Percentiles rank a stretch among this genome's conserved stretches.
Evolutionary conservation across 2,797 vertebrate species (phyloP).

Genomic region (Hydrocynus forskahlii): DNA sequence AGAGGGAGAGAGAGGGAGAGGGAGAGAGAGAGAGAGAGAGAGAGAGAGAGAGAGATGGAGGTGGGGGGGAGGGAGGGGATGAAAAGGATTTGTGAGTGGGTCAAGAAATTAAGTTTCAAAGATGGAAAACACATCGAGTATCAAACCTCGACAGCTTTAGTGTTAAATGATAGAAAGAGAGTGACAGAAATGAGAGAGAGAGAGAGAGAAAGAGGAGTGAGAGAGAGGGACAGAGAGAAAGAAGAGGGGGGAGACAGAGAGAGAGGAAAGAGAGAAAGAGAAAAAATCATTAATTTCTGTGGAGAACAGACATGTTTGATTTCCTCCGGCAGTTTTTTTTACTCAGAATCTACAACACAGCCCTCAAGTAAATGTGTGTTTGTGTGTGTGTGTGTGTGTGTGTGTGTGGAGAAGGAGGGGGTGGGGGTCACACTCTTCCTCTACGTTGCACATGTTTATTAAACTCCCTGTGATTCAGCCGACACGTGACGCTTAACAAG

Average conservation of each 20-base stretch:
- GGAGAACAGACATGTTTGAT: conserved; percentile 1
- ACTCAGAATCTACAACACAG: neutral
- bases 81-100: too few species aligned
- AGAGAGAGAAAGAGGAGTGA: conserved; percentile 50
- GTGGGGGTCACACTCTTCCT: neutral
- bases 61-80: conserved; percentile 36
- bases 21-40: too few species aligned
- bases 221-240: neutral
- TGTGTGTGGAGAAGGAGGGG: too few species aligned
- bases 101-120: too few species aligned
- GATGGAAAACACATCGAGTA: too few species aligned
- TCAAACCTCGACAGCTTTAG: too few species aligned
- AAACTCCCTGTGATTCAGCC: conserved; percentile 35
- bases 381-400: neutral
- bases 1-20: too few species aligned
- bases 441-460: conserved; percentile 16
- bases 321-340: conserved; percentile 20
- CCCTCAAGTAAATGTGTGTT: neutral
- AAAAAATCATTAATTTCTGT: neutral
- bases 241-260: neutral
- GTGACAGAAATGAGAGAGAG: conserved; percentile 53
- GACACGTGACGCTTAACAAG: conserved; percentile 27
- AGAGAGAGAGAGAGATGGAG: too few species aligned
- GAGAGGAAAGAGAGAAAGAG: neutral
- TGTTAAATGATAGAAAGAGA: conserved; percentile 25